Evolutionary conservation across 2,797 vertebrate genomes (phyloP), one percentile per base, ranked within the genome.

Genomic region (Muraenolepis orangiensis): DNA sequence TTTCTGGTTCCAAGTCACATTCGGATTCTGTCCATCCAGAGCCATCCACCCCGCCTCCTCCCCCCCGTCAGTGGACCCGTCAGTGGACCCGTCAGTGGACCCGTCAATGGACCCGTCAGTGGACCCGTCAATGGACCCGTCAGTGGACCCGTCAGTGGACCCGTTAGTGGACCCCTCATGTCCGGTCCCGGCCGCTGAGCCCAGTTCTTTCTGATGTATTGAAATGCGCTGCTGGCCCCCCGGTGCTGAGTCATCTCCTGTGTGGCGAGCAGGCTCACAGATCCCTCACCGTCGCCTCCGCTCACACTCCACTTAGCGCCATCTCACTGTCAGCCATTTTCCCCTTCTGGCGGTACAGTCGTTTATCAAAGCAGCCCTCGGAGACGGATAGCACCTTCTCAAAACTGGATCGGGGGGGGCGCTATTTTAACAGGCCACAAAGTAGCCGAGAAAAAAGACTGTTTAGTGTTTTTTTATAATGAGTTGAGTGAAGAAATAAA

Each of bases 151-250:
- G n/a, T n/a, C 57, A 26, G 57, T 2, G 57, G 57, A 20, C 8
- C 51, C 46, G 46, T 57, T 6, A 26, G 57, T 26, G 57, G 57
- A 64, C 57, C 57, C 1, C 8, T 64, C n/a, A 23, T 26, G 51
- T 61, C 51, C 51, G 51, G 57, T 7, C 57, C 57, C 13, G 57
- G 10, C 57, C n/a, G 57, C 23, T 23, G 8, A 64, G 57, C 57
- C 57, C 57, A 64, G 57, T 64, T 64, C 57, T 64, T 64, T 64
- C 26, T 64, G 57, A 64, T 64, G 23, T 64, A 64, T 64, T 64
- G 57, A 26, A 64, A 64, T 26, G 57, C n/a, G 57, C n/a, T 14
- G 10, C 26, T 64, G 57, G 57, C 57, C 57, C n/a, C 3, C 8
- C 57, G 23, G 57, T 26, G 57, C 57, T 64, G 57, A 64, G n/a